Evolutionary conservation across 2,113 vertebrate species (phyloP).

Genomic region (Hemibates koningsi): DNA sequence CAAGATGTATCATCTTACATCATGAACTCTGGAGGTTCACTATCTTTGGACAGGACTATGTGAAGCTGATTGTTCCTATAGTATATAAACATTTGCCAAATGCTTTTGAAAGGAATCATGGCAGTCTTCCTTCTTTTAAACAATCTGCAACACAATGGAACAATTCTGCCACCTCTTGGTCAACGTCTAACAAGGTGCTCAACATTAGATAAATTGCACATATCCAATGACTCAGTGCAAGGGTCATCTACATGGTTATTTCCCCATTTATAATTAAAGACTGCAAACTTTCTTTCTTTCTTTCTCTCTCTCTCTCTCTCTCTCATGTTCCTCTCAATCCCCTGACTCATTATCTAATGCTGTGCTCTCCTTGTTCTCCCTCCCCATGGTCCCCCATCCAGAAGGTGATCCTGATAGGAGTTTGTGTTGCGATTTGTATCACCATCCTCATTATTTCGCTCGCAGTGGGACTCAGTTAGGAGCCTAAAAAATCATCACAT

Average conservation of each 20-base stretch:
- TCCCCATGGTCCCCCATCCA: constrained; percentile 26
- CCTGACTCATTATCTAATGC: not conserved
- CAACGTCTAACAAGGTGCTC: not conserved
- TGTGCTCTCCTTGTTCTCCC: not conserved
- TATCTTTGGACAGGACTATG: not conserved
- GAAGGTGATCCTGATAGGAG: constrained; percentile 69
- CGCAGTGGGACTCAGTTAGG: constrained; percentile 61
- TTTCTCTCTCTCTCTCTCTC: not conserved
- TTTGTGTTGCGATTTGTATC: constrained; percentile 57
- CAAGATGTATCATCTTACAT: not conserved
- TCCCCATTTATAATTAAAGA: not conserved
- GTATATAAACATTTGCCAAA: not conserved
- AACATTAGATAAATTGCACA: not conserved
- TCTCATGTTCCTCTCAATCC: not conserved
- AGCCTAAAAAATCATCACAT: not conserved
- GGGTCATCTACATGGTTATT: not conserved
- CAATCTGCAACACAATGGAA: not conserved
- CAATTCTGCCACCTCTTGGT: constrained; percentile 48
- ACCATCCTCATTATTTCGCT: constrained; percentile 65
- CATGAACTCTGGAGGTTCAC: not conserved
- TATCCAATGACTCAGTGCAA: not conserved
- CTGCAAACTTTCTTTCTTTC: not conserved
- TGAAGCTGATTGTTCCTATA: not conserved
- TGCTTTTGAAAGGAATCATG: not conserved
- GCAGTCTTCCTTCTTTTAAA: not conserved